Evolutionary conservation across 1,140 invertebrate genomes (phyloP), one percentile per base, ranked within the genome.

Genomic region (Pachypeltis micranthus): DNA sequence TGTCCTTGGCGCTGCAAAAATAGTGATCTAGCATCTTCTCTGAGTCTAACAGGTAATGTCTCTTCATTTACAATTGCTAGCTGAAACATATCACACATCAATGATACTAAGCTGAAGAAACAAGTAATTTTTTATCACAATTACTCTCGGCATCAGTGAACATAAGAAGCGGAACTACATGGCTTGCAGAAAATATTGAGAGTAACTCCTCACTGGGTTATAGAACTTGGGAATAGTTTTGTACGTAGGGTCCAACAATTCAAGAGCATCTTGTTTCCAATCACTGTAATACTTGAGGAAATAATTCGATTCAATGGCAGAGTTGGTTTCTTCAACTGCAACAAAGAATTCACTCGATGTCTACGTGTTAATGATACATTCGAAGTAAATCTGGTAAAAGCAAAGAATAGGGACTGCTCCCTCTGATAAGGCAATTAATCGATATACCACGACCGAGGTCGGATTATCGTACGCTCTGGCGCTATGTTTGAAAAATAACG

Each of bases 1-100:
- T 47, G 21, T 21, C 34, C 62, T 39, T 56, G 51, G 14, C 31
- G 57, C 44, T 65, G 64, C 21, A 65, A 34, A 28, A 65, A 63
- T 21, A 55, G 51, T 21, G 59, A 47, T 44, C 61, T 56, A 24
- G 56, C 64, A 44, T 65, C 64, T 58, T 65, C 64, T 25, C 61
- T 47, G 12, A 65, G 54, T 59, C 58, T 65, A 26, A 54, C 26
- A 28, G 64, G 61, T 59, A 63, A 23, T 16, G 44, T 31, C 39
- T 63, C 64, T 47, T 58, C 56, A 29, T 62, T 34, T 16, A 26
- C 59, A 29, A n/a, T 31, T 2, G 26, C 57, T 25, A 29, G 19
- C 29, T 59, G 24, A n/a, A 29, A 29, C n/a, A 57, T 7, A 57
- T 26, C 10, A 3, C 21, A 12, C 12, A 14, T 31, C n/a, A n/a